Conservation (phyloP, 2,888 invertebrate species). For the Sceliomorpha sp. region DNA sequence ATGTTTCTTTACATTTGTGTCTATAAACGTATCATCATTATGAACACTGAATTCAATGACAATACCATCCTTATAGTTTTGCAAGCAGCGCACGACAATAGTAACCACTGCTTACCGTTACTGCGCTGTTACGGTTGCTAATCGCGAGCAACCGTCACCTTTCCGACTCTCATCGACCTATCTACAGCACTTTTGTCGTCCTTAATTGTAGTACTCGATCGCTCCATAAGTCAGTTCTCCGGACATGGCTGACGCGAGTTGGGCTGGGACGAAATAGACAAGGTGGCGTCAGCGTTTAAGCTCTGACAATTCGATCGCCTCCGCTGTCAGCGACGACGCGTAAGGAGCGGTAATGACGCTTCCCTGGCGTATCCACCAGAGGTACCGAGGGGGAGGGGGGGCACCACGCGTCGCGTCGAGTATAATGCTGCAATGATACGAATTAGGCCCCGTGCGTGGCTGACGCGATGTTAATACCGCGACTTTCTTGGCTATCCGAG, state of each 20-base stretch:
- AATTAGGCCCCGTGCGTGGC: conserved; percentile 34
- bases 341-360: conserved; percentile 44
- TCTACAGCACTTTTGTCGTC: neutral
- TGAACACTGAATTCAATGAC: too few species aligned
- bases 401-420: conserved; percentile 24
- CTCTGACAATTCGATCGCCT: conserved; percentile 43
- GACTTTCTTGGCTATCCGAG: conserved; percentile 51
- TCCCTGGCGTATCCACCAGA: conserved; percentile 29
- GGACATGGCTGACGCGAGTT: conserved; percentile 8
- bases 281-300: conserved; percentile 24
- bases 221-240: conserved; percentile 35
- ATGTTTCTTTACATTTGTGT: too few species aligned
- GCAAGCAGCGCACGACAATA: too few species aligned
- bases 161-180: too few species aligned
- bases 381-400: too few species aligned
- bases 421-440: conserved; percentile 42
- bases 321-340: conserved; percentile 27
- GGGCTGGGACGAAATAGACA: conserved; percentile 10
- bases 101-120: too few species aligned
- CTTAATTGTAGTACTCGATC: conserved; percentile 1
- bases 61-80: too few species aligned
- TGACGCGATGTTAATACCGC: conserved; percentile 28
- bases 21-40: too few species aligned
- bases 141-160: too few species aligned
- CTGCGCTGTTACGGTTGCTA: too few species aligned